These are phyloP conservation scores for Muscicapa adusta DNA, from an alignment of 2,113 vertebrate species.

Conservation along the genomic window DNA sequence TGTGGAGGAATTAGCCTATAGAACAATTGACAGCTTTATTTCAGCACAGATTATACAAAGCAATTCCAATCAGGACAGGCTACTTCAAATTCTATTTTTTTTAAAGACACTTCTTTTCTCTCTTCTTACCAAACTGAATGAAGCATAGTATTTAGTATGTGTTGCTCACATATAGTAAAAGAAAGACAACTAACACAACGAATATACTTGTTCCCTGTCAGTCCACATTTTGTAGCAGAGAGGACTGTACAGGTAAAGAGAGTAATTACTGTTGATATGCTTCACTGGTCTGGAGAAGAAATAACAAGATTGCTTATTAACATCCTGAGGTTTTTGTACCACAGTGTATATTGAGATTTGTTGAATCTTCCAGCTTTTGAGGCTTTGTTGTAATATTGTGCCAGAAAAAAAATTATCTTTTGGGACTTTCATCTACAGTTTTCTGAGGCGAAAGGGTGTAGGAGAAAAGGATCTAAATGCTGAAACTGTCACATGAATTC, in stretches of 20 bases:
- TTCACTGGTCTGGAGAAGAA: neutral
- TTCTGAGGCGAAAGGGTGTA: neutral
- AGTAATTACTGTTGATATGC: neutral
- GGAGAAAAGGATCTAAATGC: neutral
- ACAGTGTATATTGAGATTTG: rapidly evolving
- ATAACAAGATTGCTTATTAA: neutral
- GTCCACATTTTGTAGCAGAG: neutral
- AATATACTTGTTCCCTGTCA: neutral
- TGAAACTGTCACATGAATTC: neutral
- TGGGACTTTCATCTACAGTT: neutral
- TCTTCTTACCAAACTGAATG: neutral
- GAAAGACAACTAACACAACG: neutral
- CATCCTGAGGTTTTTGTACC: neutral
- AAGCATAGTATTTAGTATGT: neutral
- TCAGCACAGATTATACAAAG: neutral
- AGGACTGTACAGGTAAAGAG: neutral
- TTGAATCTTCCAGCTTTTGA: neutral
- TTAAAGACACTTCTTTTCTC: neutral
- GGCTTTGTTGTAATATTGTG: neutral
- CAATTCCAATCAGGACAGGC: neutral
- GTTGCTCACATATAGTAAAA: neutral
- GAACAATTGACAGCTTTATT: conserved; percentile 67
- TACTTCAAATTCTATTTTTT: neutral
- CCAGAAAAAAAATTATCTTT: neutral
- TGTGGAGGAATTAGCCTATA: neutral